Base-by-base conservation (phyloP, 2,797 vertebrate species). In the Sebastes oblongus region DNA sequence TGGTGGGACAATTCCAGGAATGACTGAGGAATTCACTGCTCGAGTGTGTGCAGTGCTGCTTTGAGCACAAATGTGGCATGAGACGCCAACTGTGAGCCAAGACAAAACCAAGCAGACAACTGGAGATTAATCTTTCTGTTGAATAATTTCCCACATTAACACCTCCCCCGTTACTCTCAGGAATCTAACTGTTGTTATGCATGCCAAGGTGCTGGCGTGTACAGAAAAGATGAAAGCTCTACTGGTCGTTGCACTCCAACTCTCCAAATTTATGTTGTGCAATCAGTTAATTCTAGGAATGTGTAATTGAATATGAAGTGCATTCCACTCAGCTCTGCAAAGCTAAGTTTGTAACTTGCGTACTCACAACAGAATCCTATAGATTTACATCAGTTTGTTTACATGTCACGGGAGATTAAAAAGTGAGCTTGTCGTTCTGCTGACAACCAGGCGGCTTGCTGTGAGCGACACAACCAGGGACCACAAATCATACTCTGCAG, bases 61-160 rank as follows among this genome's bases (percentile, higher is more conserved):
- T 79, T 86, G 56, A 91, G 81, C 75, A 61, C 70, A 89, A 87
- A 91, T 86, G 77, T 83, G 81, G 81, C 90, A 87, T 77, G 88
- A 90, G 85, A 88, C 65, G 34, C 86, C 87, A 87, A 85, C 84
- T 89, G 88, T 75, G 62, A 83, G 78, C 82, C 81, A 74, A 84
- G 78, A 87, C 83, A 78, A 79, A 91, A 88, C 81, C 78, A 66
- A 82, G 73, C 18, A 80, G 59, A 88, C 75, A 80, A 92, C 83
- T 59, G 82, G 71, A 77, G 86, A 91, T 87, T 78, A 89, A 94
- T 93, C 90, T 92, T 89, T 85, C 70, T 75, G 83, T 80, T 80
- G 88, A 90, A 94, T 85, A 84, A 74, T 92, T 93, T 92, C 88
- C 81, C 92, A 93, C 91, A 93, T 92, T 93, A 90, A 88, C 90